Evolutionary conservation across 2,888 invertebrate species (phyloP), one percentile per base, ranked within the genome.

Genomic region (Aspidiotus rigidus): DNA sequence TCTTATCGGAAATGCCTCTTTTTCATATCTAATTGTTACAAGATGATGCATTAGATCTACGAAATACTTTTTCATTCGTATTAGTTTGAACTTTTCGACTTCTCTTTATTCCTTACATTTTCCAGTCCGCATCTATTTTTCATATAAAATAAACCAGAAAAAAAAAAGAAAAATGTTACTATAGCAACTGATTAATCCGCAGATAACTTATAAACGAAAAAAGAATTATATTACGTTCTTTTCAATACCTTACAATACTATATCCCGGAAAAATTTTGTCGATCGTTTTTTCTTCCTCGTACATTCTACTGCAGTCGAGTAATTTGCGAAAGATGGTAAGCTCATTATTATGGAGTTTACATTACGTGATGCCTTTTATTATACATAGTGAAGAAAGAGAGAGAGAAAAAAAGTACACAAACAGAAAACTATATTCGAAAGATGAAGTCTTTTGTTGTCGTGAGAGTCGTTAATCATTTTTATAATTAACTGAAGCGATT

Each of bases 101-200:
- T 49, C n/a, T 49, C 6, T 49, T 49, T n/a, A 11, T 13, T 49
- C 49, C 49, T n/a, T 6, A 28, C 28, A 49, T 49, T 49, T 49
- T 49, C 49, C 49, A 49, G 49, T 49, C 49, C 28, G n/a, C 49
- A 49, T 49, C 6, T 49, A 49, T 49, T 49, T 49, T 49, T 13
- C 49, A 11, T n/a, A 49, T 49, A 49, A 49, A 49, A 49, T 11
- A 49, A 49, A 49, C n/a, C 6, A 49, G n/a, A 28, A 28, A 5
- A 28, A 28, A n/a, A 28, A 28, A 5, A 28, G 28, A 1, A 28
- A n/a, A 49, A 49, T 13, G 49, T 49, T 49, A 49, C 49, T 49
- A 49, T 49, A n/a, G 49, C 49, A 49, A 49, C 49, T 49, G 49
- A 49, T 49, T 49, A 49, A n/a, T 49, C 49, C n/a, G 49, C 49